These are phyloP conservation scores for Lepidotrigona ventralis DNA, from an alignment of 1,140 invertebrate genomes.

Conservation along the genomic window DNA sequence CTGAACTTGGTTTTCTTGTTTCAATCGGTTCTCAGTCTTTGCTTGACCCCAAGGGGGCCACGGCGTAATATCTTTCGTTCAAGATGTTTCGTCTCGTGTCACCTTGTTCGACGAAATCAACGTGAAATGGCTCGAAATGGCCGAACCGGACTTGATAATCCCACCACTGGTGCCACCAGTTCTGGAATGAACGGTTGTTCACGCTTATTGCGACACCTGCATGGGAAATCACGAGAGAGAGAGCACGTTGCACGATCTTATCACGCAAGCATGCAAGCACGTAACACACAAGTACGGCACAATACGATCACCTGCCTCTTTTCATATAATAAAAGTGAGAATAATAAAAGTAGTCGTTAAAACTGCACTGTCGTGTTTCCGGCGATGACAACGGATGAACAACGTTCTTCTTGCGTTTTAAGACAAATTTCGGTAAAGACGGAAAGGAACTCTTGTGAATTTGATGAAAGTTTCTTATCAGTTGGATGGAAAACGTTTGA, in stretches of 20 bases:
- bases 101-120: background rate
- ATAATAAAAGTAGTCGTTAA: conserved; percentile 39
- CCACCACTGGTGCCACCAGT: background rate
- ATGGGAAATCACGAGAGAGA: conserved; percentile 26
- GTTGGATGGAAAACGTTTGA: too few species aligned
- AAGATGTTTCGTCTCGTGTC: background rate
- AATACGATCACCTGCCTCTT: conserved; percentile 55
- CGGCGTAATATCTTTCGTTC: background rate
- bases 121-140: background rate
- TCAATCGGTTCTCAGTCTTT: too few species aligned
- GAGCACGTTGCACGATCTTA: conserved; percentile 48
- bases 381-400: conserved; percentile 38
- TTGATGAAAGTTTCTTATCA: too few species aligned
- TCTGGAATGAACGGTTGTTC: conserved; percentile 26
- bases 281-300: conserved; percentile 50
- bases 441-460: too few species aligned
- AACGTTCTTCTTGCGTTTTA: background rate
- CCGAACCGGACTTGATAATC: background rate
- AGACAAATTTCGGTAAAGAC: background rate
- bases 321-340: conserved; percentile 45
- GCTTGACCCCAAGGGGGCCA: too few species aligned
- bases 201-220: conserved; percentile 34
- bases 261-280: conserved; percentile 59
- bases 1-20: too few species aligned
- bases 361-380: conserved; percentile 47